Evolutionary conservation across 2,797 vertebrate genomes (phyloP), one percentile per base, ranked within the genome.

Genomic region (Anomalospiza imberbis): DNA sequence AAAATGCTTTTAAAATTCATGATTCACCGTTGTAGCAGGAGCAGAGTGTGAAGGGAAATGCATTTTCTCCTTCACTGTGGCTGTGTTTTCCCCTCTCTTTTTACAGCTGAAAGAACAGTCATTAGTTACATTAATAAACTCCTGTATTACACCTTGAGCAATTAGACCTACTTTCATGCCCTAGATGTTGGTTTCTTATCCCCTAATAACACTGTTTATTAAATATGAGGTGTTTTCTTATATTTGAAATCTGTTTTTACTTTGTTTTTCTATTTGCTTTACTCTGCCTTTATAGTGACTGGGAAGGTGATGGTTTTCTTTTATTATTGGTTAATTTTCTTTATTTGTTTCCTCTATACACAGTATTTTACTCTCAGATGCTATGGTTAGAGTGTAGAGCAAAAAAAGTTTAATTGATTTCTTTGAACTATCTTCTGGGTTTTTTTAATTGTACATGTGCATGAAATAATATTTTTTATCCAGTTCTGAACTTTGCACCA

Each of bases 1-100:
- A 81, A 75, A 86, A 44, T 34, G 55, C 47, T 38, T 81, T 88
- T 65, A 13, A 67, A 82, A 60, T 16, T 26, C 13, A 6, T 2
- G 1, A 24, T 74, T 78, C 1, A 0, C 5, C n/a, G 8, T 62
- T 44, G 47, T 31, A 53, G 67, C 1, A 4, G 85, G 76, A 72
- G 66, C 76, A 34, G 85, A 28, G 29, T 19, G 54, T 31, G 84
- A 53, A 78, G n/a, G 50, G 80, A 68, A 63, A 26, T 58, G n/a
- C 3, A 0, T 78, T 78, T 62, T 77, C 62, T 22, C 36, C 28
- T 88, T 55, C 15, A 34, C 0, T 2, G 0, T 10, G 26, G 60
- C 50, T 72, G 48, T 20, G n/a, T 42, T 74, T 85, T 75, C 53
- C 42, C 20, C 42, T 74, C 44, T 53, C 17, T 2, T 80, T 78